Percentiles rank a stretch among this genome's conserved stretches.
Conservation (phyloP, 2,113 vertebrate species). For the Odobenus rosmarus region DNA sequence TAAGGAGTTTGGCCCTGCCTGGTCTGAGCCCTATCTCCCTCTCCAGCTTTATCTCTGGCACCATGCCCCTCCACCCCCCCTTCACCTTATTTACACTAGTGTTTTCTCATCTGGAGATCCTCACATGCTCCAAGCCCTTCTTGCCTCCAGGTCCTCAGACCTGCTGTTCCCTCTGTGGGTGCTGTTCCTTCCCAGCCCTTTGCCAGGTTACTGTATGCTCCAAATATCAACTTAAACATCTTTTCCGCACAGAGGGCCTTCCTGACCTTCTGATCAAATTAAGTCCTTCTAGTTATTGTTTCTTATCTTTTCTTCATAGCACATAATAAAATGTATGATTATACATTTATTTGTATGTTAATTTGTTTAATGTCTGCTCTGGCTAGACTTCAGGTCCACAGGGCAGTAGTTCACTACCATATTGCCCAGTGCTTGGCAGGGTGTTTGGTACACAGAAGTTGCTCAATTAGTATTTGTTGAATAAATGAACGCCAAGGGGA, state of each 20-base stretch:
- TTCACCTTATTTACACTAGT: background rate
- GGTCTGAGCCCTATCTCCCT: background rate
- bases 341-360: background rate
- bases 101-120: background rate
- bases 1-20: background rate
- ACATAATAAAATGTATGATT: background rate
- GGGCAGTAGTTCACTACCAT: background rate
- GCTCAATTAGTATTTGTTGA: conserved; percentile 38
- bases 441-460: background rate
- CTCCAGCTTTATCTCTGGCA: background rate
- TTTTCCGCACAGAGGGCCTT: background rate
- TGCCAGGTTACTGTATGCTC: background rate
- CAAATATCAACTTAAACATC: background rate
- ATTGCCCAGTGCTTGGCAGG: background rate
- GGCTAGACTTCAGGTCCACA: background rate
- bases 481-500: background rate
- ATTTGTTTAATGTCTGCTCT: background rate
- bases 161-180: background rate
- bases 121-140: background rate
- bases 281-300: background rate
- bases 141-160: background rate
- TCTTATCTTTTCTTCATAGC: background rate
- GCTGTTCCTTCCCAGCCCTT: background rate
- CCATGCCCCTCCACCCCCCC: background rate
- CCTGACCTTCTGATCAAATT: background rate